These are phyloP conservation scores for Camelus bactrianus DNA, from an alignment of 2,113 vertebrate genomes.

Conservation along the genomic window DNA sequence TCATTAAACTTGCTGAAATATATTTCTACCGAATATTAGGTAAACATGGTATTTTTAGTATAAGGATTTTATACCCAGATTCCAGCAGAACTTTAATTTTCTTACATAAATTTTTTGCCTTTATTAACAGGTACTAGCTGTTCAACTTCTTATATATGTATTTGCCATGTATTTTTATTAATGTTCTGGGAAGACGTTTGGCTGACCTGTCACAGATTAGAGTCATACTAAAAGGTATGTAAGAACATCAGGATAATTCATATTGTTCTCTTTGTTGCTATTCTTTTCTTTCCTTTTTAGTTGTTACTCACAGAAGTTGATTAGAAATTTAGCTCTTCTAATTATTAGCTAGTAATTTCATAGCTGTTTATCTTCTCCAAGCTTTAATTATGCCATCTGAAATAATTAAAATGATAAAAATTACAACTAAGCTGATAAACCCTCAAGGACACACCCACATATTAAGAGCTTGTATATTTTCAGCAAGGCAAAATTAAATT, in stretches of 20 bases:
- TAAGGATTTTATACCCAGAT: neutral
- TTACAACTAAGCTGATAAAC: neutral
- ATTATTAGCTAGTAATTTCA: neutral
- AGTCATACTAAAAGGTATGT: neutral
- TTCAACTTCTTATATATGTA: neutral
- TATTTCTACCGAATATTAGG: neutral
- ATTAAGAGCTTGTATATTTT: conserved; percentile 21
- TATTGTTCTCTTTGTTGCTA: neutral
- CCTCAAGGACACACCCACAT: neutral
- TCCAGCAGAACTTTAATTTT: neutral
- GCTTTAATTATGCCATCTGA: neutral
- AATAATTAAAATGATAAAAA: neutral
- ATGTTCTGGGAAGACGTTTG: neutral
- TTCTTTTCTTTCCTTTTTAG: neutral
- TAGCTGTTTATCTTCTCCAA: neutral
- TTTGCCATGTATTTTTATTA: conserved; percentile 3
- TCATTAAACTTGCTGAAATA: conserved; percentile 13
- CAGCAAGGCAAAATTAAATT: conserved; percentile 14
- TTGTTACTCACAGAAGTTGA: neutral
- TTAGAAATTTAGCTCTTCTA: conserved; percentile 43
- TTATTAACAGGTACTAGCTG: neutral
- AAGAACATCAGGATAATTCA: neutral
- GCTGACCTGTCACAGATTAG: neutral
- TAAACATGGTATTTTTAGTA: neutral
- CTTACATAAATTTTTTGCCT: neutral